Base-by-base conservation (phyloP, 2,113 vertebrate species). In the Rhodinocichla rosea region DNA sequence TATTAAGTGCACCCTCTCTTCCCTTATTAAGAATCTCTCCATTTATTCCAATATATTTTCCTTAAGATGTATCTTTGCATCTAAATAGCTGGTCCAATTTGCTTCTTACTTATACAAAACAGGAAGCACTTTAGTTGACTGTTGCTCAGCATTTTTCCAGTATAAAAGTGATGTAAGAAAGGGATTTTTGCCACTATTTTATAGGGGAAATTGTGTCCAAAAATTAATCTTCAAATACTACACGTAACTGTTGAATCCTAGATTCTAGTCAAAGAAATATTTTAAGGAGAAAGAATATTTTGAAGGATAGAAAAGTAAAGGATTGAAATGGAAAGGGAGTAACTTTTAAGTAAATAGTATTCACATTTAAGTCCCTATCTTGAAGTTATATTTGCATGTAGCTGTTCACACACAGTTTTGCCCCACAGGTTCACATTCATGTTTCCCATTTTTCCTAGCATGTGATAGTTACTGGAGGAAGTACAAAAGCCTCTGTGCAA, bases 21-120 rank as follows among this genome's bases (percentile, higher is more conserved):
- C 88, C 95, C 96, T 97, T 98, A 98, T 98, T 98, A 98, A 98
- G 98, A 98, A 95, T 96, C 76, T 97, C 91, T 97, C 97, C 10
- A 94, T 97, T 98, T 97, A 95, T 97, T 92, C 79, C 96, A 87
- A 47, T 97, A 97, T 93, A 97, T 95, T 97, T 90, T 81, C 83
- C 90, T 96, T 97, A 97, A 97, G 96, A 96, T 94, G 69, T 94
- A 96, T 96, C 92, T 97, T 95, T 96, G 89, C 87, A 94, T 97
- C 97, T 94, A 97, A 94, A 97, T 97, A 95, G 74, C 22, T 52
- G 53, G 60, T 87, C 37, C 90, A 96, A 91, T 97, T 95, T 93
- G 19, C 30, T 69, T 81, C 64, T 93, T 45, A 57, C 37, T 67
- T 79, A 18, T 24, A 68, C 22, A 92, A 80, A 97, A 86, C 50